Percentiles rank a stretch among this genome's conserved stretches.
Evolutionary conservation across 1,140 invertebrate genomes (phyloP).

Genomic region (Pemphigus obesinymphae): DNA sequence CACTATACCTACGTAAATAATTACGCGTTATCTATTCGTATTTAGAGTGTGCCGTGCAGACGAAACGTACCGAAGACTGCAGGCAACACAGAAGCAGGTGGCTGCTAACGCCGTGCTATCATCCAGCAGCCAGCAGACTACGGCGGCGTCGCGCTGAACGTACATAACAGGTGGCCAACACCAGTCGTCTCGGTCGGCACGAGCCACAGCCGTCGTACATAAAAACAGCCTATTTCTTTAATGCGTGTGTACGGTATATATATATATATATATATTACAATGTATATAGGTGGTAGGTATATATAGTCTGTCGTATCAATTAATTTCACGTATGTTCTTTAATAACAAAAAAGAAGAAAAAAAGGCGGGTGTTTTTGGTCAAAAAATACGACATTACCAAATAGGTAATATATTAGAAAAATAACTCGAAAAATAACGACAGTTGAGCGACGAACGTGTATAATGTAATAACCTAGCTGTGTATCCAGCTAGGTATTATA

Average conservation of each 20-base stretch:
- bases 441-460: neutral
- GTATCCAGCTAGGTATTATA: too few species aligned
- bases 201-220: slow-evolving; percentile 26
- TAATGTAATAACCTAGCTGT: too few species aligned
- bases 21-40: too few species aligned
- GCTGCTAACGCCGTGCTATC: neutral
- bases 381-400: neutral
- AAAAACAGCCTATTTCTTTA: neutral
- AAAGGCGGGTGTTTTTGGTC: neutral
- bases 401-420: neutral
- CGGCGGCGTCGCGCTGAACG: neutral
- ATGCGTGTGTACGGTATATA: neutral
- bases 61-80: too few species aligned
- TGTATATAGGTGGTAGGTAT: neutral
- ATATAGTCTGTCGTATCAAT: slow-evolving; percentile 13
- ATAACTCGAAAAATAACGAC: neutral
- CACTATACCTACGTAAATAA: neutral
- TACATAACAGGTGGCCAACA: slow-evolving; percentile 23
- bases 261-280: neutral
- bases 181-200: slow-evolving; percentile 18
- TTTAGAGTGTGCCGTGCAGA: too few species aligned
- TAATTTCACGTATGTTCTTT: slow-evolving; percentile 22
- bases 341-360: neutral
- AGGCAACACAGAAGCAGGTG: neutral
- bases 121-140: slow-evolving; percentile 9